Base-by-base conservation (phyloP, 2,797 vertebrate genomes). In the Rhinatrema bivittatum region DNA sequence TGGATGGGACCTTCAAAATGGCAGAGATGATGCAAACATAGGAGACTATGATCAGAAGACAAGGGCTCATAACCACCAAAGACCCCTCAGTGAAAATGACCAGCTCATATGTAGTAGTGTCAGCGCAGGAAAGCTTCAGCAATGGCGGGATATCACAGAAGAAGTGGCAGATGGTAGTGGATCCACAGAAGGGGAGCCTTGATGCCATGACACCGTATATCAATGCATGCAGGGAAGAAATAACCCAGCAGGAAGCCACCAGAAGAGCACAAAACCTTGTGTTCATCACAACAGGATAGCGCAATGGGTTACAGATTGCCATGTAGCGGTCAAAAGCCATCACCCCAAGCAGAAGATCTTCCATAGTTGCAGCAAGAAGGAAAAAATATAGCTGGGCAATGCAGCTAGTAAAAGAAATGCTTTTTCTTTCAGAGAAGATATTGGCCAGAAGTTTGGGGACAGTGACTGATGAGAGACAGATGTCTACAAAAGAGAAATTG, bases 11-110 rank as follows among this genome's bases (percentile, higher is more conserved):
- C 41, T 22, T 42, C 28, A 68, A 26, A 10, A 64, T 21, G 20
- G 37, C 39, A 10, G 9, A 44, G 24, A 64, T 47, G 16, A 65
- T 62, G 16, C 53, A 52, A 29, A 56, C 4, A 3, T 60, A 65
- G 14, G 55, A 52, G 14, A 40, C 18, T 13, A 29, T 25, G 14
- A 51, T 58, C 9, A 64, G 16, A 8, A 64, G 10, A 39, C 64
- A 49, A 16, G 53, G 40, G 5, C 16, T 27, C 3, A 20, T 14
- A 4, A 34, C 16, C 20, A 44, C 29, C 8, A 27, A 23, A 16
- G 42, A 33, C 6, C 26, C 33, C 14, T 44, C 5, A 15, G 24
- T 29, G 20, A n/a, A 31, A 16, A 38, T 17, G 14, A 29, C 39
- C 16, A 33, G 16, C 20, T 42, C n/a, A 10, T 33, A 10, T 9